Evolutionary conservation across 2,888 invertebrate species (phyloP).

Genomic region (Amphipyra tragopoginis): DNA sequence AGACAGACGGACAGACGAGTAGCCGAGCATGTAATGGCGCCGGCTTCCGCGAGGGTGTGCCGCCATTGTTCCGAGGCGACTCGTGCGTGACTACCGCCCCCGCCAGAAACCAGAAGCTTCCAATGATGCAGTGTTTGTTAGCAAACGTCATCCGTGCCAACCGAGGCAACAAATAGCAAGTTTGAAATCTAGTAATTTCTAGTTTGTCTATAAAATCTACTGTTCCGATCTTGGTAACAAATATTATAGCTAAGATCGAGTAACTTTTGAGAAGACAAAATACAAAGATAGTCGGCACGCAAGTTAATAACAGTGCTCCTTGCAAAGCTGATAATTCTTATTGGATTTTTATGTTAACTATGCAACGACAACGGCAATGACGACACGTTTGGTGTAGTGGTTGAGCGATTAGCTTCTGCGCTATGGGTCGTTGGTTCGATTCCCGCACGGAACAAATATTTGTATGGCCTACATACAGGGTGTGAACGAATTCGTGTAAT

Average conservation of each 20-base stretch:
- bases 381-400: too few species aligned
- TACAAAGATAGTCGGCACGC: too few species aligned
- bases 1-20: constrained; percentile 58
- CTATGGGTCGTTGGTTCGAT: too few species aligned
- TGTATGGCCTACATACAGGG: too few species aligned
- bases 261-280: too few species aligned
- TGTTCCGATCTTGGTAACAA: neutral
- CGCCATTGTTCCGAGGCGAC: constrained; percentile 68
- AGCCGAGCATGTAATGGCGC: constrained; percentile 79
- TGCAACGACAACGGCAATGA: too few species aligned
- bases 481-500: too few species aligned
- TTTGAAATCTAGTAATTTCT: constrained; percentile 5
- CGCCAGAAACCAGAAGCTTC: constrained; percentile 47
- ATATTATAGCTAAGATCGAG: neutral
- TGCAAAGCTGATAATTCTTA: too few species aligned
- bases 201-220: neutral
- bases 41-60: constrained; percentile 84
- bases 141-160: constrained; percentile 21
- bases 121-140: constrained; percentile 42
- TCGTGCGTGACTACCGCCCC: constrained; percentile 73
- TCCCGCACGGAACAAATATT: too few species aligned
- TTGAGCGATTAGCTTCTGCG: too few species aligned
- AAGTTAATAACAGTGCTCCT: too few species aligned
- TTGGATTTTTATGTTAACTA: too few species aligned
- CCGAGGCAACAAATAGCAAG: constrained; percentile 13